A percentile compares a stretch with the other conserved stretches of the same genome.
These are phyloP conservation scores for Microcebus griseorufus DNA, from an alignment of 2,113 vertebrate species.

Conservation along the genomic window DNA sequence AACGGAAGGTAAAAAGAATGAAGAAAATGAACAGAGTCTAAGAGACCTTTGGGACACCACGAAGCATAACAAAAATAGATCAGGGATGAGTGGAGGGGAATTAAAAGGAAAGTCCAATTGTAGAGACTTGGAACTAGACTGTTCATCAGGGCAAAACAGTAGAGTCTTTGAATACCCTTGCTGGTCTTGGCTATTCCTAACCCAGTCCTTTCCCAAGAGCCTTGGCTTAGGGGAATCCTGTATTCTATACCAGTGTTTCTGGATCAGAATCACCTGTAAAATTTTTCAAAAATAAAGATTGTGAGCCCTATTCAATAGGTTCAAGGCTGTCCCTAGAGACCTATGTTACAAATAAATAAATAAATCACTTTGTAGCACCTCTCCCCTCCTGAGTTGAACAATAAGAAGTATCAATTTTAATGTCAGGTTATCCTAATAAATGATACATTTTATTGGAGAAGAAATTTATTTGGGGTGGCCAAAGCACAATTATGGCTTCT, in stretches of 20 bases:
- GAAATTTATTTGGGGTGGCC: not conserved
- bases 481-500: not conserved
- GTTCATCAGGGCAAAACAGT: not conserved
- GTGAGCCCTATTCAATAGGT: too few species aligned
- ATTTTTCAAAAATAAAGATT: not conserved
- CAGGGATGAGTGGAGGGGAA: not conserved
- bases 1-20: not conserved
- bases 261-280: not conserved
- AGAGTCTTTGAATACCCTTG: not conserved
- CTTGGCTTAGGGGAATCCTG: not conserved
- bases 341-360: not conserved
- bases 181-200: not conserved
- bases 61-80: not conserved
- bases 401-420: not conserved
- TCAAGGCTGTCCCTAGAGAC: not conserved
- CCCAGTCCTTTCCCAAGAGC: not conserved
- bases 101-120: not conserved
- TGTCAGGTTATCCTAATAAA: not conserved
- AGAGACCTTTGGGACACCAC: not conserved
- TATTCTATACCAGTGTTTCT: not conserved
- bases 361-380: not conserved
- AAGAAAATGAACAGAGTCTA: not conserved
- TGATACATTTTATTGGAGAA: not conserved
- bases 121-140: not conserved
- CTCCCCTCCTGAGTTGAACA: not conserved